Conservation (phyloP, 2,797 vertebrate genomes). For the Tokudaia tokunoshimensis region DNA sequence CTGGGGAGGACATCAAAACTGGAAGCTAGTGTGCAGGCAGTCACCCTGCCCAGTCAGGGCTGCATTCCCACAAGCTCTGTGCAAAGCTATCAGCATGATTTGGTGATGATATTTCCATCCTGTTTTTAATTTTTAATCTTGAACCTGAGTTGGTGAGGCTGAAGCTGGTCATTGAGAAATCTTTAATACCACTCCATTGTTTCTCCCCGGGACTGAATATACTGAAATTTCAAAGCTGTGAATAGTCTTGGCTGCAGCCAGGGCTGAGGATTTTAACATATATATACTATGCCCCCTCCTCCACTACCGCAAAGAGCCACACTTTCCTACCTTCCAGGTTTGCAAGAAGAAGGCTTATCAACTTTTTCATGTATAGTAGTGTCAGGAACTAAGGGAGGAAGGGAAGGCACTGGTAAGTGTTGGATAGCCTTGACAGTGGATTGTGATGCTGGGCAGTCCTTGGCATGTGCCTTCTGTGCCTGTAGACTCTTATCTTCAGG, state of each 20-base stretch:
- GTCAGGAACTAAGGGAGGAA: background rate
- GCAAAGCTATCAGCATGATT: background rate
- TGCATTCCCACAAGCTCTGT: background rate
- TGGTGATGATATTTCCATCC: background rate
- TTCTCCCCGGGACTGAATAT: background rate
- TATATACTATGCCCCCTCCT: background rate
- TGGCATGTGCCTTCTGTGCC: background rate
- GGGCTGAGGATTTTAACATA: background rate
- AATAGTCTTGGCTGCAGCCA: background rate
- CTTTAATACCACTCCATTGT: background rate
- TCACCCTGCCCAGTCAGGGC: background rate
- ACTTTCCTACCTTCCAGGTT: constrained; percentile 10
- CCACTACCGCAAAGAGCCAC: background rate
- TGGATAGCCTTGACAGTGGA: background rate
- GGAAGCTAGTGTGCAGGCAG: background rate
- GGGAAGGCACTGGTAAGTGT: background rate
- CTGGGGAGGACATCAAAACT: background rate
- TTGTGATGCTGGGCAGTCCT: background rate
- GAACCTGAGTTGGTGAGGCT: background rate
- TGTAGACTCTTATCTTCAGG: background rate
- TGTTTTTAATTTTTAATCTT: background rate
- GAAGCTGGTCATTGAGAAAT: background rate
- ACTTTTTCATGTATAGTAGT: background rate
- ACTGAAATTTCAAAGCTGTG: background rate
- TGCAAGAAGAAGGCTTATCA: background rate